Conservation (phyloP, 2,888 invertebrate genomes). For the Amphipoea lucens region DNA sequence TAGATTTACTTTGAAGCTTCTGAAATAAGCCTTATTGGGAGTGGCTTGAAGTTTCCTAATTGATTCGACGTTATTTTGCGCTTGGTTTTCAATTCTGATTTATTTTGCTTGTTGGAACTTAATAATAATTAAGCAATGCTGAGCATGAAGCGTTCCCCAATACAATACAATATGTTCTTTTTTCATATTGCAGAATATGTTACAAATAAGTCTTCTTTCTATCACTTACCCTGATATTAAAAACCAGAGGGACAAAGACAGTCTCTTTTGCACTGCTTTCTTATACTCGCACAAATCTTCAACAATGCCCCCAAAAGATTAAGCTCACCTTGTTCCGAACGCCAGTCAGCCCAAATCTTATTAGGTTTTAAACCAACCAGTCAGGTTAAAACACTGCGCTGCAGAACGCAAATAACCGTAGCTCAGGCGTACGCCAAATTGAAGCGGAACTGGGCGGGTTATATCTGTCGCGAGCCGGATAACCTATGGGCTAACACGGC, state of each 20-base stretch:
- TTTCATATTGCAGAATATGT: neutral
- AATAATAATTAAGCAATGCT: neutral
- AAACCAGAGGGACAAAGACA: neutral
- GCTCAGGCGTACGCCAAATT: conserved; percentile 48
- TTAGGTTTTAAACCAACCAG: conserved; percentile 25
- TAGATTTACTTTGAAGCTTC: conserved; percentile 29
- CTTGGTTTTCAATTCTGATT: neutral
- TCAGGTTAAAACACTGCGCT: conserved; percentile 38
- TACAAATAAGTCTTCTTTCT: neutral
- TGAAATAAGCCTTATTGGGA: conserved; percentile 29
- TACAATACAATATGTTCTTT: neutral
- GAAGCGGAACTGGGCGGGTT: conserved; percentile 52
- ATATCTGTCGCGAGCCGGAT: conserved; percentile 44
- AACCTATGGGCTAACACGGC: conserved; percentile 48
- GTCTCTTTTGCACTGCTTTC: neutral
- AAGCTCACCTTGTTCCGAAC: neutral
- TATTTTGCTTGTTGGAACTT: neutral
- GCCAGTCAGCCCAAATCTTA: conserved; percentile 1
- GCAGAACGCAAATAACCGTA: conserved; percentile 49
- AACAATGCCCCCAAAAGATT: neutral
- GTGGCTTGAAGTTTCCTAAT: conserved; percentile 32
- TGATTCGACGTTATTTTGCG: conserved; percentile 4
- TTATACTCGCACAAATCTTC: neutral
- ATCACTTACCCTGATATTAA: neutral
- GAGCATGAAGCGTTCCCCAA: neutral